phyloP scores from a whole-genome alignment of 2,797 vertebrate species.

The Acropternis orthonyx region DNA sequence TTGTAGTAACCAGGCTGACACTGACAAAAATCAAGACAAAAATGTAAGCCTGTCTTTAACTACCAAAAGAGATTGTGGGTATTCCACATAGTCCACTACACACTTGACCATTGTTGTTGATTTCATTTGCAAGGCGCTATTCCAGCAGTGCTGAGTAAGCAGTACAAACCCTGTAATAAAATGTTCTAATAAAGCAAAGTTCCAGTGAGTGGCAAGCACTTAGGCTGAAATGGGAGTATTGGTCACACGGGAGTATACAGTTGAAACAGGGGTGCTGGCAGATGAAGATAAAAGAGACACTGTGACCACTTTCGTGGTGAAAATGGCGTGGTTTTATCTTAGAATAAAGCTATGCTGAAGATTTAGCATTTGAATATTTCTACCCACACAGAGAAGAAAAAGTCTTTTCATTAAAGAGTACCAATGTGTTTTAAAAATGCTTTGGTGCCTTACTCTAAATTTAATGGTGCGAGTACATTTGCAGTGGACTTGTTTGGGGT shows the following conservation, averaged over 20 bases:
- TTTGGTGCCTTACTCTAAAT: slow-evolving; percentile 27
- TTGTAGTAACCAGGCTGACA: neutral
- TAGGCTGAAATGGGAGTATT: neutral
- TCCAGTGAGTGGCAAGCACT: slow-evolving; percentile 1
- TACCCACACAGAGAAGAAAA: neutral
- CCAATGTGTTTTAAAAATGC: neutral
- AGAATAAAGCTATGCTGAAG: neutral
- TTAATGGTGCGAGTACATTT: slow-evolving; percentile 38
- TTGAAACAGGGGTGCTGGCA: neutral
- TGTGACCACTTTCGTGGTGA: neutral
- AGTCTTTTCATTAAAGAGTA: neutral
- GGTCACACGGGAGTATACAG: neutral
- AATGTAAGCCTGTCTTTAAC: neutral
- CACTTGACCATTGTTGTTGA: neutral
- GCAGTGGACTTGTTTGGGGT: slow-evolving; percentile 12
- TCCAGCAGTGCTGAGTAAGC: neutral
- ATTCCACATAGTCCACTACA: neutral
- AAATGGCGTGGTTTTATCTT: neutral
- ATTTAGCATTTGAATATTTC: slow-evolving; percentile 3
- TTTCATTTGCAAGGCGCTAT: neutral
- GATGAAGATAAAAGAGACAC: neutral
- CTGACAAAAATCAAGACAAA: neutral
- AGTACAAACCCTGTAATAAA: neutral
- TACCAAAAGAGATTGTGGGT: neutral
- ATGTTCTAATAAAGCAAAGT: slow-evolving; percentile 4